A percentile compares a stretch with the other conserved stretches of the same genome.
Evolutionary conservation across 2,797 vertebrate genomes (phyloP).

Genomic region (Aselliscus stoliczkanus): DNA sequence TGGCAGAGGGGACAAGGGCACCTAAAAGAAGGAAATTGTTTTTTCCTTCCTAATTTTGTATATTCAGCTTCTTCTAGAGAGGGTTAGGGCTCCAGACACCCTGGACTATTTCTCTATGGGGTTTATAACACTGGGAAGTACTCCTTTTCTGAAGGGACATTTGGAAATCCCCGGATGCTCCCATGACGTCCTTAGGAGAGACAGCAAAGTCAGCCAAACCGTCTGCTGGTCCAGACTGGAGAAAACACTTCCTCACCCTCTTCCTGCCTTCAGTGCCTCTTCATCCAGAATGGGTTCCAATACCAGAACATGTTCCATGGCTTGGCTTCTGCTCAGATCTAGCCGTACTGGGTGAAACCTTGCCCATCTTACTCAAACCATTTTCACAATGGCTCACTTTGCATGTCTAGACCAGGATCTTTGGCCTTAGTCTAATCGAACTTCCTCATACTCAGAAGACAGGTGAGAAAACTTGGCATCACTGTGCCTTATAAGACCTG

Average conservation of each 20-base stretch:
- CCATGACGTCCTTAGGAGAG: not conserved
- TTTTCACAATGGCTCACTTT: not conserved
- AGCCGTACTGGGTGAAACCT: not conserved
- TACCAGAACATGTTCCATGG: not conserved
- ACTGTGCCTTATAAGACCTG: not conserved
- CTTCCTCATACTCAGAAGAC: not conserved
- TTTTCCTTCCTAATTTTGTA: not conserved
- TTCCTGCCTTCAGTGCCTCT: fast-evolving
- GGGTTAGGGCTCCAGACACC: not conserved
- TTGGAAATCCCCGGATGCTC: not conserved
- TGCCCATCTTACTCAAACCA: not conserved
- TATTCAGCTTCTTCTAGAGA: not conserved
- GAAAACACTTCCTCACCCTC: not conserved
- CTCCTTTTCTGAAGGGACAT: not conserved
- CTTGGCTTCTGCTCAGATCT: not conserved
- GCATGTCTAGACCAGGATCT: not conserved
- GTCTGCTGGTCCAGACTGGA: not conserved
- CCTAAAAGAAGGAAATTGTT: not conserved
- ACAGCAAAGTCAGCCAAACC: not conserved
- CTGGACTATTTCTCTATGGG: not conserved
- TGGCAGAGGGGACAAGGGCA: too few relatives aligned
- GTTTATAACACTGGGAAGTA: not conserved
- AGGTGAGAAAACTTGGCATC: not conserved
- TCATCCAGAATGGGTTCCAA: not conserved
- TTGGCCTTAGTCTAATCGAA: not conserved